A percentile compares a stretch with the other conserved stretches of the same genome.
Conservation (phyloP, 2,888 invertebrate species). For the Pristionchus maxplancki region DNA sequence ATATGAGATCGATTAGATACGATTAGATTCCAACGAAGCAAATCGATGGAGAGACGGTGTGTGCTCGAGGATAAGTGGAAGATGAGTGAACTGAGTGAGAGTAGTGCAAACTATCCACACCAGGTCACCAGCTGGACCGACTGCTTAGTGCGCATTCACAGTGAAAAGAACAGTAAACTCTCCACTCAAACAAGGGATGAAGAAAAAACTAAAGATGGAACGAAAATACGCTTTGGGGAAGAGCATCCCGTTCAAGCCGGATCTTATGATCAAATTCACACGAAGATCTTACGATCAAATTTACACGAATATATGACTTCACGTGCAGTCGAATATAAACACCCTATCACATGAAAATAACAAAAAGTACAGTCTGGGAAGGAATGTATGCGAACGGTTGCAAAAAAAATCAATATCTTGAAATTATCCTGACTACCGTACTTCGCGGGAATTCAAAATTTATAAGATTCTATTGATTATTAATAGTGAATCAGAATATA, state of each 20-base stretch:
- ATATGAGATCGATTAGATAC: neutral
- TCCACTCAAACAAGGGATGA: neutral
- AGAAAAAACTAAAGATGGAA: neutral
- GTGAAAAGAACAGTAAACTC: neutral
- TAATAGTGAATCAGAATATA: neutral
- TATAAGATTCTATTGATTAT: neutral
- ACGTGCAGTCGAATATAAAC: neutral
- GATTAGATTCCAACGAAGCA: neutral
- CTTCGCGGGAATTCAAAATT: neutral
- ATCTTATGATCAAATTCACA: too few species aligned
- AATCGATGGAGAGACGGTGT: neutral
- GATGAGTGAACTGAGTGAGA: neutral
- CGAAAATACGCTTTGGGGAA: neutral
- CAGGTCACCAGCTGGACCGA: conserved; percentile 23
- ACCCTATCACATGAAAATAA: neutral
- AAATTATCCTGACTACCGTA: neutral
- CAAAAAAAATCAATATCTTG: neutral
- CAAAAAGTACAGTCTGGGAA: neutral
- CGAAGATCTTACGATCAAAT: too few species aligned
- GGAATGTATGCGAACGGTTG: neutral
- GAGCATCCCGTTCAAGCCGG: neutral
- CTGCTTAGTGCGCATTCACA: neutral
- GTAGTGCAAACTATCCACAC: conserved; percentile 8
- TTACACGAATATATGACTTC: neutral
- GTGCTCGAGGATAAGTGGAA: neutral